These are phyloP conservation scores for Passer domesticus DNA, from an alignment of 2,113 vertebrate genomes.

Conservation along the genomic window DNA sequence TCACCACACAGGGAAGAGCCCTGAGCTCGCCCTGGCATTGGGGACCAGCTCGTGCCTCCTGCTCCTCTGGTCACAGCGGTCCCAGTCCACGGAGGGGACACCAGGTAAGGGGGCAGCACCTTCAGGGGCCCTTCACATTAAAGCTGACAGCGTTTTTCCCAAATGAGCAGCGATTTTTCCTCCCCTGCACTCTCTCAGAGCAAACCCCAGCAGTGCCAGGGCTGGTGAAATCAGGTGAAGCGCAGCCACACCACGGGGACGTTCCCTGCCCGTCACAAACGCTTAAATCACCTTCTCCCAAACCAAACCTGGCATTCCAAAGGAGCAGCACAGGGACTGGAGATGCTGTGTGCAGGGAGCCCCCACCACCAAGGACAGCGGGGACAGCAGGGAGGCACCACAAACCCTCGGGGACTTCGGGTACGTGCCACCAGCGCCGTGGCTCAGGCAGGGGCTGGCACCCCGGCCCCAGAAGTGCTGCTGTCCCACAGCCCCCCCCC, in stretches of 20 bases:
- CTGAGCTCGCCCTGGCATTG: rapidly evolving
- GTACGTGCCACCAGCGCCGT: rapidly evolving
- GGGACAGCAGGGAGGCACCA: background rate
- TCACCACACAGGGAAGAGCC: rapidly evolving
- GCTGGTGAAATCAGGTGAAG: background rate
- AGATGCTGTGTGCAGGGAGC: rapidly evolving
- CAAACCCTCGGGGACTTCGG: background rate
- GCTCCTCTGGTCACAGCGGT: rapidly evolving
- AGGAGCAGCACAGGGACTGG: background rate
- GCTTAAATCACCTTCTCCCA: background rate
- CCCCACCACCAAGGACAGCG: background rate
- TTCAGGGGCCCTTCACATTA: background rate
- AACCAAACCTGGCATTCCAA: background rate
- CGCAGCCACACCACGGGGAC: background rate
- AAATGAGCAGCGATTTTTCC: background rate
- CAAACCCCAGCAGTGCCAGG: background rate
- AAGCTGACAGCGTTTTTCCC: rapidly evolving
- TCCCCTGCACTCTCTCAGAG: background rate
- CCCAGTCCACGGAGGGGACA: rapidly evolving
- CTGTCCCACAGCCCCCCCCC: too few species aligned
- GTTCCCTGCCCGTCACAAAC: background rate
- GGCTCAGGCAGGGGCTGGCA: background rate
- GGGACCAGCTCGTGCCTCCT: rapidly evolving
- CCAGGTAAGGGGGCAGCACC: rapidly evolving
- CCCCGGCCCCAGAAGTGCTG: rapidly evolving